These are phyloP conservation scores for Ptychoptera contaminata DNA, from an alignment of 2,888 invertebrate genomes.

Conservation along the genomic window DNA sequence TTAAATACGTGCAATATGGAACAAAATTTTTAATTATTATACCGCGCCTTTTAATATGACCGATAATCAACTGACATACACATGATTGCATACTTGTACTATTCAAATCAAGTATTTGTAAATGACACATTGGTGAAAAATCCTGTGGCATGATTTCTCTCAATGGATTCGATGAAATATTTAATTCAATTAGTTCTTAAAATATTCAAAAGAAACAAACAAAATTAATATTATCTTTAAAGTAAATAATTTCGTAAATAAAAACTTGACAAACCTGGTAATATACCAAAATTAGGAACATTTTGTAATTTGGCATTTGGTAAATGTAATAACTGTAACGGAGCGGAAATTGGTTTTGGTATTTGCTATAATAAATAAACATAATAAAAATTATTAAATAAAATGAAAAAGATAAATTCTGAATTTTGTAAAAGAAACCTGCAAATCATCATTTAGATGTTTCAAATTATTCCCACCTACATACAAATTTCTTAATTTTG, in stretches of 20 bases:
- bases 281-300: conserved; percentile 1
- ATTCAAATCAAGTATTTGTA: neutral
- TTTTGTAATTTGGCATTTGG: neutral
- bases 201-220: neutral
- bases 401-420: too few species aligned
- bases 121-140: neutral
- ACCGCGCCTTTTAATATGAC: neutral
- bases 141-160: neutral
- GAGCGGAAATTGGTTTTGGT: neutral
- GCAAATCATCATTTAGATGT: neutral
- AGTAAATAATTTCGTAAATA: too few species aligned
- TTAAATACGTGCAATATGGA: too few species aligned
- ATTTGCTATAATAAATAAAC: too few species aligned
- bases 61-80: neutral
- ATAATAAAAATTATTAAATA: too few species aligned
- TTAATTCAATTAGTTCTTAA: neutral
- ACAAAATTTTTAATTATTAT: neutral
- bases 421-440: neutral
- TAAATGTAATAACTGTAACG: neutral
- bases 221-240: too few species aligned
- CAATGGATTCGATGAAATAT: neutral
- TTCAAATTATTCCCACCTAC: neutral
- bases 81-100: neutral
- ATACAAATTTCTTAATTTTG: conserved; percentile 1
- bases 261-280: neutral